Evolutionary conservation across 2,113 vertebrate genomes (phyloP).

Genomic region (Crotalus viridis): DNA sequence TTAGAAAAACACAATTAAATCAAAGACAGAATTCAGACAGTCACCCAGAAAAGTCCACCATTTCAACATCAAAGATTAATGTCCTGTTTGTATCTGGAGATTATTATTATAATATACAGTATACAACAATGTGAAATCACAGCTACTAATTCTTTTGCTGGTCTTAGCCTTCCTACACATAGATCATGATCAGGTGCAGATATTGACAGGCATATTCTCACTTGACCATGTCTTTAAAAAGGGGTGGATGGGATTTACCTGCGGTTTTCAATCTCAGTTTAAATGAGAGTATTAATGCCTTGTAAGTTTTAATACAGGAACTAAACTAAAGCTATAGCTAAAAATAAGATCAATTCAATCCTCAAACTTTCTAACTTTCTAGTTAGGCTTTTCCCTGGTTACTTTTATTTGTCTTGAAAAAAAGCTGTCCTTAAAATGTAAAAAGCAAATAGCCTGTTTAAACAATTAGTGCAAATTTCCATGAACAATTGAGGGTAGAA

Average conservation of each 20-base stretch:
- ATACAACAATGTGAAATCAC: neutral
- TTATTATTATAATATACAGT: neutral
- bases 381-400: neutral
- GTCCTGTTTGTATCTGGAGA: neutral
- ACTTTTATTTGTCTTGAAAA: neutral
- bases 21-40: neutral
- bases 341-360: neutral
- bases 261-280: neutral
- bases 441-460: neutral
- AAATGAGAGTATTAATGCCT: neutral
- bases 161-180: neutral
- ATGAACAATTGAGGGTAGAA: neutral
- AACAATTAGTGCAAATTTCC: neutral
- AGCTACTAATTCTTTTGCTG: neutral
- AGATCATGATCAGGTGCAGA: neutral
- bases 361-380: neutral
- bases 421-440: neutral
- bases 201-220: neutral
- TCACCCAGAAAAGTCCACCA: neutral
- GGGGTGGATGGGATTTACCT: neutral
- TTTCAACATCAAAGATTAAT: neutral
- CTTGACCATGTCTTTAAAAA: neutral
- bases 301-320: neutral
- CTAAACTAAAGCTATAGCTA: neutral
- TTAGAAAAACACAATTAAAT: neutral